phyloP scores from a whole-genome alignment of 1,140 invertebrate genomes.

The Leucophenga varia region DNA sequence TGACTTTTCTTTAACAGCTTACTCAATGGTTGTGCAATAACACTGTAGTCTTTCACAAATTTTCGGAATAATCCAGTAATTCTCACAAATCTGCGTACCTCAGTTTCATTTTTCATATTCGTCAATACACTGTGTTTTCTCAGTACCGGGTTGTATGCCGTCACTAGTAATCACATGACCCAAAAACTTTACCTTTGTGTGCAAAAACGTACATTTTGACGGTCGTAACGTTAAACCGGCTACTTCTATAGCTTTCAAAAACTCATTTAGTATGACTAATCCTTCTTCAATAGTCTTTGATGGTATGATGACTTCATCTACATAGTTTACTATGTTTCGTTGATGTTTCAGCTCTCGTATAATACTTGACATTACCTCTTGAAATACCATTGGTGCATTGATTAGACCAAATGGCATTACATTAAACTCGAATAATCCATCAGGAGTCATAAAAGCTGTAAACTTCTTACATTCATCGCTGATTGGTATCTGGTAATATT shows the following conservation, averaged over 20 bases:
- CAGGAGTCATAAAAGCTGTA: conserved; percentile 25
- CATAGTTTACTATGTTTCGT: conserved; percentile 6
- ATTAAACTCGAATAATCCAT: conserved; percentile 38
- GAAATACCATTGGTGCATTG: conserved; percentile 57
- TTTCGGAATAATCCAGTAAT: conserved; percentile 46
- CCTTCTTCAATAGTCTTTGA: conserved; percentile 21
- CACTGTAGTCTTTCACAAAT: conserved; percentile 38
- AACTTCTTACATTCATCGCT: conserved; percentile 19
- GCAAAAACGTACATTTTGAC: conserved; percentile 5
- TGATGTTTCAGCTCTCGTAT: not conserved
- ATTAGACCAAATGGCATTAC: conserved; percentile 58
- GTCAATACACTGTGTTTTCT: conserved; percentile 43
- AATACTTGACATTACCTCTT: conserved; percentile 1
- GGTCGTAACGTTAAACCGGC: conserved; percentile 14
- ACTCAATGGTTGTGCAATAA: conserved; percentile 29
- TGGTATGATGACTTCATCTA: conserved; percentile 23
- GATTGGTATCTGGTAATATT: conserved; percentile 57
- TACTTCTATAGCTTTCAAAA: conserved; percentile 15
- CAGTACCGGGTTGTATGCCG: conserved; percentile 33
- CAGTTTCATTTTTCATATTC: conserved; percentile 36
- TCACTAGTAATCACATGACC: conserved; percentile 29
- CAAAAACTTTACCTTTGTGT: conserved; percentile 1
- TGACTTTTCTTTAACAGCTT: too few species aligned
- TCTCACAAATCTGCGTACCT: conserved; percentile 40
- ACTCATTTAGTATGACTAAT: conserved; percentile 17